Percentiles rank a stretch among this genome's conserved stretches.
Evolutionary conservation across 2,113 vertebrate species (phyloP).

Genomic region (Furnarius figulus): DNA sequence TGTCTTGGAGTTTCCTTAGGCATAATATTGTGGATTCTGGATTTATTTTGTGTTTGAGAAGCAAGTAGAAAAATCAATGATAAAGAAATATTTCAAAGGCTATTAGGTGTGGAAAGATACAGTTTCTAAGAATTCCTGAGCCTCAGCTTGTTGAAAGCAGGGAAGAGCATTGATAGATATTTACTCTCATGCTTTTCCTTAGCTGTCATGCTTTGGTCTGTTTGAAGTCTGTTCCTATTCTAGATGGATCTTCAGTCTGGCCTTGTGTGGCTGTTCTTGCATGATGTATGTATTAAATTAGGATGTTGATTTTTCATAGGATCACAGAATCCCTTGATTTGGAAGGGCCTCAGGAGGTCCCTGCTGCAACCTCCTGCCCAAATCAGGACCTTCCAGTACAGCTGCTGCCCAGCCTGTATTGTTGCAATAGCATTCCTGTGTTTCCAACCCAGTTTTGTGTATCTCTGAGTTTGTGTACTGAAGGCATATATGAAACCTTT

Average conservation of each 20-base stretch:
- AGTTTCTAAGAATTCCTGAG: not conserved
- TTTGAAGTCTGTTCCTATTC: not conserved
- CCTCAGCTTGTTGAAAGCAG: not conserved
- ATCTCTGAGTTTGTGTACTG: not conserved
- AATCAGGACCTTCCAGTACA: not conserved
- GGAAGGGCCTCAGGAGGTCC: not conserved
- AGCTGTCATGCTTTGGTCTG: not conserved
- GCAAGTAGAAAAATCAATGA: not conserved
- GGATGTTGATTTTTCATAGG: not conserved
- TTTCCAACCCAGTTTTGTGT: not conserved
- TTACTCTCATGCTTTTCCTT: not conserved
- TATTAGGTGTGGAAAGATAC: not conserved
- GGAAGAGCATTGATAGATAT: not conserved
- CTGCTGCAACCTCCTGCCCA: not conserved
- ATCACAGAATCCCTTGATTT: not conserved
- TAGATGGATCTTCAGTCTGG: not conserved
- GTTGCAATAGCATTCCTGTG: not conserved
- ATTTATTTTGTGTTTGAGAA: not conserved
- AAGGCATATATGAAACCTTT: not conserved
- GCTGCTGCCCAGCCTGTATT: not conserved
- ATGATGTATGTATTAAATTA: not conserved
- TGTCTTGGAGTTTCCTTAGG: not conserved
- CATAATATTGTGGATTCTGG: not conserved
- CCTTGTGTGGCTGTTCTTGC: not conserved
- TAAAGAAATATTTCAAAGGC: not conserved